These are phyloP conservation scores for Salvator merianae DNA, from an alignment of 2,113 vertebrate genomes.

Conservation along the genomic window DNA sequence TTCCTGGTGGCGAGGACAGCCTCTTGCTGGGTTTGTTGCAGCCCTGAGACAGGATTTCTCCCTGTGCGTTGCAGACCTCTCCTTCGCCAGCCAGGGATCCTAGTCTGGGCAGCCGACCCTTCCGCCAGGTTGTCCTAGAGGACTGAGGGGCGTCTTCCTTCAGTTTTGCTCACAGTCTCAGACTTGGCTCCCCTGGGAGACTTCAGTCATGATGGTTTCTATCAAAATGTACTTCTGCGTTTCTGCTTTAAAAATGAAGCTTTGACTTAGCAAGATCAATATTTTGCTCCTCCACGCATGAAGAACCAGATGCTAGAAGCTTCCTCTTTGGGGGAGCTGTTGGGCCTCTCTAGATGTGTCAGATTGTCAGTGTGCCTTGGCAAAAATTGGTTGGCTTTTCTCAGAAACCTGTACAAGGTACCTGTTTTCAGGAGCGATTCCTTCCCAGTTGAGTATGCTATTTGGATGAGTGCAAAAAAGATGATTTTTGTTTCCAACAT, in stretches of 20 bases:
- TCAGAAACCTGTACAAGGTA: constrained; percentile 63
- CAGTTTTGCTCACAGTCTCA: too few species aligned
- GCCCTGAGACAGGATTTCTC: too few species aligned
- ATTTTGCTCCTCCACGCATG: constrained; percentile 94
- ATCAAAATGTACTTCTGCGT: constrained; percentile 72
- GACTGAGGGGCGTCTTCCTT: too few species aligned
- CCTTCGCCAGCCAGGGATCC: background rate
- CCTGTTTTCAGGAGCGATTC: constrained; percentile 70
- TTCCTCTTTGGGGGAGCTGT: constrained; percentile 79
- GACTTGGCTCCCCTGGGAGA: constrained; percentile 40
- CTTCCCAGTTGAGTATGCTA: constrained; percentile 67
- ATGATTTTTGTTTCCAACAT: constrained; percentile 22
- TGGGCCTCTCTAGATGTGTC: constrained; percentile 81
- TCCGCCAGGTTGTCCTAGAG: background rate
- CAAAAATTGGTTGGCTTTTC: constrained; percentile 75
- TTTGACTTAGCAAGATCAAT: constrained; percentile 90
- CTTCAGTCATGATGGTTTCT: constrained; percentile 68
- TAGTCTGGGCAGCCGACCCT: background rate
- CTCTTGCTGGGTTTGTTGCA: background rate
- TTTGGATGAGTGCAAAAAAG: constrained; percentile 20
- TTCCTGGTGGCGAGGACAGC: background rate
- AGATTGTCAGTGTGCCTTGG: constrained; percentile 85
- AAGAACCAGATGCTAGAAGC: constrained; percentile 96
- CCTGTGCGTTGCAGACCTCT: too few species aligned
- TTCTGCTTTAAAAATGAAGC: constrained; percentile 78